Conservation (phyloP, 2,888 invertebrate species). For the Stenodera caucasica region DNA sequence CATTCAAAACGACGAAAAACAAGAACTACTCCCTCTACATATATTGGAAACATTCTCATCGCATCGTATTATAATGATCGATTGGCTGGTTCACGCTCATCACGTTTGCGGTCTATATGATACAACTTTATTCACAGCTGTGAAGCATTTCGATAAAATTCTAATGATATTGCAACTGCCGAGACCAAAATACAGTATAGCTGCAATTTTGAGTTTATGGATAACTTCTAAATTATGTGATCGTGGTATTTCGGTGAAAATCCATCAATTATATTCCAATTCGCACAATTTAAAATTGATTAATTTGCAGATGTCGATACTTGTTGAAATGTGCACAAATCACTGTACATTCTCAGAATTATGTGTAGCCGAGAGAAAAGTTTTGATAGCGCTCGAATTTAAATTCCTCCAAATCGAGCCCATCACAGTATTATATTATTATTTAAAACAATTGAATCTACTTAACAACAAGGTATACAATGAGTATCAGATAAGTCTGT, state of each 20-base stretch:
- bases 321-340: background rate
- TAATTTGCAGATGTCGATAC: background rate
- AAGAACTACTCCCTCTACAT: background rate
- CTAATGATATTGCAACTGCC: background rate
- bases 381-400: background rate
- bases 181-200: background rate
- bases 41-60: background rate
- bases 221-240: background rate
- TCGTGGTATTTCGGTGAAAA: background rate
- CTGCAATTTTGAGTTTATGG: background rate
- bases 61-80: background rate
- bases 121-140: background rate
- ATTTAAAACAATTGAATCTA: background rate
- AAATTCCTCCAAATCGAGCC: background rate
- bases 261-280: no score
- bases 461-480: background rate
- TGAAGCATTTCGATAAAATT: constrained; percentile 1
- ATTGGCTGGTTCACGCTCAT: background rate
- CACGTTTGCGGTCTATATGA: background rate
- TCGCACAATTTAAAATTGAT: background rate
- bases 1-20: background rate
- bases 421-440: background rate
- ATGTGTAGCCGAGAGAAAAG: background rate
- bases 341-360: background rate
- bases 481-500: background rate